phyloP scores from a whole-genome alignment of 35 echinoderm and acorn worm genomes.

The Acanthaster planci region DNA sequence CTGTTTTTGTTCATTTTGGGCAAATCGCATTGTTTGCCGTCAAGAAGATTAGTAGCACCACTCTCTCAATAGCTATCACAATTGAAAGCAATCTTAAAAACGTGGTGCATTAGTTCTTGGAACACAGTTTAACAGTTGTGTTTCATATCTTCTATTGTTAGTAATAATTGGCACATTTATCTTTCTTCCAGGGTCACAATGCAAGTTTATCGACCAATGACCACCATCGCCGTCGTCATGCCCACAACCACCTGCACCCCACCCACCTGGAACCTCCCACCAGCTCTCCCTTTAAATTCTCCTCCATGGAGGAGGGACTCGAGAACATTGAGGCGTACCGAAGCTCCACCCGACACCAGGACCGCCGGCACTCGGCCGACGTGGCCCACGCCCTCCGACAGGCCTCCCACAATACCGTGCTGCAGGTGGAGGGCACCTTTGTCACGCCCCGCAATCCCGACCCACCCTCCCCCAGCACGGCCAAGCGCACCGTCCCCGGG shows the following conservation, averaged over 20 bases:
- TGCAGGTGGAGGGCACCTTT: conserved; percentile 33
- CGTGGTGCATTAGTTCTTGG: too few species aligned
- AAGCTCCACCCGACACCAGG: conserved; percentile 5
- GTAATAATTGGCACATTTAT: not conserved
- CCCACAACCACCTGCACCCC: conserved; percentile 38
- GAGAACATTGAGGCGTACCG: conserved; percentile 78
- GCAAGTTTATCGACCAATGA: conserved; percentile 28
- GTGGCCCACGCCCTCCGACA: not conserved
- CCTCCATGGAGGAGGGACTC: conserved; percentile 91
- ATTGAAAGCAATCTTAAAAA: too few species aligned
- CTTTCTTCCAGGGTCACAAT: not conserved
- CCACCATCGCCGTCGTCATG: conserved; percentile 32
- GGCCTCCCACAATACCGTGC: not conserved
- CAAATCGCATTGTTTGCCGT: too few species aligned
- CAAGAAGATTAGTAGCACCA: too few species aligned
- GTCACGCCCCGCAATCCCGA: not conserved
- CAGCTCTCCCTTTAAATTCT: conserved; percentile 83
- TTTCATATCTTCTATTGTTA: too few species aligned
- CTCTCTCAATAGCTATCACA: too few species aligned
- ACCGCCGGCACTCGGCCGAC: conserved; percentile 36
- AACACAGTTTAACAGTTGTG: too few species aligned
- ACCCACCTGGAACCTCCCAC: conserved; percentile 66
- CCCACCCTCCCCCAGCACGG: too few species aligned
- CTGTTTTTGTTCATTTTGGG: too few species aligned
- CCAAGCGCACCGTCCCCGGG: not conserved